phyloP scores from a whole-genome alignment of 2,797 vertebrate species.

The Hydrolagus colliei region DNA sequence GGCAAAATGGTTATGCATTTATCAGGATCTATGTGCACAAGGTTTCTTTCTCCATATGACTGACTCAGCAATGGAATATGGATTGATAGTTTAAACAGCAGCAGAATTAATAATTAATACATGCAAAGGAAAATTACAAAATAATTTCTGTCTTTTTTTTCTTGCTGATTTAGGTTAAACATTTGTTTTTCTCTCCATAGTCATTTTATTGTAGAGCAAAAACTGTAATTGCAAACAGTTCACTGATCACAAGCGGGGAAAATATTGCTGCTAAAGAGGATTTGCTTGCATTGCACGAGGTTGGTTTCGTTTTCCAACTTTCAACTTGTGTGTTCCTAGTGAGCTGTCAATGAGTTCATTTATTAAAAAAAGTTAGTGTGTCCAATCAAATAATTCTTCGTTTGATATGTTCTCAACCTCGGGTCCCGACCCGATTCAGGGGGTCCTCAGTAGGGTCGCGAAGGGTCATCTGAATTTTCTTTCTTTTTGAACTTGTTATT shows the following conservation, averaged over 20 bases:
- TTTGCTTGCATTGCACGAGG: too few relatives aligned
- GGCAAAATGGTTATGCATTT: neutral
- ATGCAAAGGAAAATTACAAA: neutral
- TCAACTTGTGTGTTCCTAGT: too few relatives aligned
- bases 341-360: too few relatives aligned
- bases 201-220: neutral
- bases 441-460: too few relatives aligned
- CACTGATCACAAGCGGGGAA: neutral
- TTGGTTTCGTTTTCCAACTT: too few relatives aligned
- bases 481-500: too few relatives aligned
- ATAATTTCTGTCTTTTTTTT: neutral
- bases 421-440: too few relatives aligned
- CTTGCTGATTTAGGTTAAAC: neutral
- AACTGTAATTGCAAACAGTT: neutral
- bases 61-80: neutral
- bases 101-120: neutral
- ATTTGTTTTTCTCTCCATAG: neutral
- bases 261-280: neutral
- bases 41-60: neutral
- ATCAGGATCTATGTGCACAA: neutral
- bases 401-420: too few relatives aligned
- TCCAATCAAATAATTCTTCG: too few relatives aligned
- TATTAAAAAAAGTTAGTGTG: too few relatives aligned
- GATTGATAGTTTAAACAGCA: neutral
- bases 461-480: too few relatives aligned